Evolutionary conservation across 2,797 vertebrate genomes (phyloP), one percentile per base, ranked within the genome.

Genomic region (Valencia hispanica): DNA sequence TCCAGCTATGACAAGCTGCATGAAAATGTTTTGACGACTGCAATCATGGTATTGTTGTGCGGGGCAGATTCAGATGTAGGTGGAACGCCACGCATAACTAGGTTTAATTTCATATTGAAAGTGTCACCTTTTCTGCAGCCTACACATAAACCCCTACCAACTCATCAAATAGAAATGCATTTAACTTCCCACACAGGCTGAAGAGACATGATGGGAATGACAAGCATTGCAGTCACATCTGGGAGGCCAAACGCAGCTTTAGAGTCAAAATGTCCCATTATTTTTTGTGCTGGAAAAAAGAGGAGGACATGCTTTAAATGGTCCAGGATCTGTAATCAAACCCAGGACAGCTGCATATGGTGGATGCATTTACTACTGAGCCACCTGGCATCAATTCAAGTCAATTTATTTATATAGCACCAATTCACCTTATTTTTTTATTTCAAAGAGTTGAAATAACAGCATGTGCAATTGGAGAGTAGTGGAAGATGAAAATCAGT

Each of bases 101-200:
- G 76, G 59, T 14, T 55, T 57, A 43, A 30, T 77, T 74, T 47
- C 36, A 61, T 36, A 34, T 71, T 27, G 72, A 30, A 81, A 55
- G 69, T 59, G 66, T 79, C 48, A 70, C 43, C 61, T 57, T 65
- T 39, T 70, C 39, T 79, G 11, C 79, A 70, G 65, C 68, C 72
- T 57, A 77, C 69, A 74, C 63, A 74, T 39, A 68, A 8, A 74
- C 68, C 73, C 15, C 25, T 14, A 27, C 7, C 25, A 3, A 36
- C 45, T 63, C 65, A 72, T 68, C 20, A 32, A 39, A 70, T 12
- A 41, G 11, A 69, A 32, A 63, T 34, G 70, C 22, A 65, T 74
- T 69, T 77, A 30, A 45, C 72, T 5, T 81, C 79, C 81, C 55
- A 73, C 81, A 57, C 25, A 47, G 11, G 55, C 61, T 75, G 51